Evolutionary conservation across 2,113 vertebrate species (phyloP).

Genomic region (Toxotes jaculatrix): DNA sequence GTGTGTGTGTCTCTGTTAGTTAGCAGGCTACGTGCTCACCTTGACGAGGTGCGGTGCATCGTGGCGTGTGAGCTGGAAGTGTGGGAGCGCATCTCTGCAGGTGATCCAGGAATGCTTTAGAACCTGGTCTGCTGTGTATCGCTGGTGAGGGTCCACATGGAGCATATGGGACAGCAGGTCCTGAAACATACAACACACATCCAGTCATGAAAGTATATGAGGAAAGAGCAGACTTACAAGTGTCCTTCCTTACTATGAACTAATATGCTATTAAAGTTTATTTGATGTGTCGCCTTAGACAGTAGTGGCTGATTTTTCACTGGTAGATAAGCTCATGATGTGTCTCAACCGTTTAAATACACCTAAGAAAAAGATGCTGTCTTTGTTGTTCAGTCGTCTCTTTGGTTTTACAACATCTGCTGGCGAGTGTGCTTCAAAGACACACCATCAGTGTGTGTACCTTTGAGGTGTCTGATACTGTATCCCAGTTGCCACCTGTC

Average conservation of each 20-base stretch:
- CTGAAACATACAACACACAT: conserved; percentile 74
- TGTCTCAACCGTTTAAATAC: neutral
- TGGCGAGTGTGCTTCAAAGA: neutral
- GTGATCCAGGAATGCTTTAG: conserved; percentile 97
- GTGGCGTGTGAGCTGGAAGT: conserved; percentile 93
- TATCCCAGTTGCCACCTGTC: conserved; percentile 97
- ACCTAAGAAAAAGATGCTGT: neutral
- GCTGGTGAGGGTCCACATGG: conserved; percentile 96
- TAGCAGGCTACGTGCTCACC: conserved; percentile 78
- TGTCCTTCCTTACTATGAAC: neutral
- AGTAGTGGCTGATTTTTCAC: neutral
- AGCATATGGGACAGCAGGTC: conserved; percentile 98
- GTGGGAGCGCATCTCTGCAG: conserved; percentile 91
- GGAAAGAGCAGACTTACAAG: neutral
- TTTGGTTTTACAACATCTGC: neutral
- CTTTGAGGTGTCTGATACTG: conserved; percentile 96
- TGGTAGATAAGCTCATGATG: neutral
- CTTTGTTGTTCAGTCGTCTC: neutral
- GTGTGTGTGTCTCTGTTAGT: neutral
- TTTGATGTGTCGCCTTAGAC: neutral
- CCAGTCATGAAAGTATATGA: neutral
- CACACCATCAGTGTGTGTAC: conserved; percentile 70
- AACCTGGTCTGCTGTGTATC: conserved; percentile 95
- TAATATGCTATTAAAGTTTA: neutral
- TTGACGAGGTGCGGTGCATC: conserved; percentile 92